Conservation (phyloP, 2,113 vertebrate genomes). For the Sapajus apella region DNA sequence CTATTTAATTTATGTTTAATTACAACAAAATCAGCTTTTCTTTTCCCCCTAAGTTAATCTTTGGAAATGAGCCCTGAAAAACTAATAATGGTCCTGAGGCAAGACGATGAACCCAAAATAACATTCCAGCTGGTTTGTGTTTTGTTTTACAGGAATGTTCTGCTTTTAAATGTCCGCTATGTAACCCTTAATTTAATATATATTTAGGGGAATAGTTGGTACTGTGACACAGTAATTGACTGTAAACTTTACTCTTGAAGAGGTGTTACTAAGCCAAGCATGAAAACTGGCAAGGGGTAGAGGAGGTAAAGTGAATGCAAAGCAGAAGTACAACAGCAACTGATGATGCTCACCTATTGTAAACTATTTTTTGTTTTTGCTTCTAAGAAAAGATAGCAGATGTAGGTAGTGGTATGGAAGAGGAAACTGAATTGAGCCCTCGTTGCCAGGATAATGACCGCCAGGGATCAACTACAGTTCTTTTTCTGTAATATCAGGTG, state of each 20-base stretch:
- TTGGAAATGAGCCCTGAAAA: constrained; percentile 51
- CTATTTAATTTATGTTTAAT: constrained; percentile 9
- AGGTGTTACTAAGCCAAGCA: constrained; percentile 46
- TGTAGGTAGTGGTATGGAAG: neutral
- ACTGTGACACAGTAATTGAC: constrained; percentile 54
- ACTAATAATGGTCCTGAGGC: constrained; percentile 57
- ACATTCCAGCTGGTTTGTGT: constrained; percentile 60
- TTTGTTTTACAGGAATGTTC: constrained; percentile 52
- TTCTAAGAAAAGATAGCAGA: neutral
- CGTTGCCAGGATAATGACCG: neutral
- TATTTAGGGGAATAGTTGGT: constrained; percentile 69
- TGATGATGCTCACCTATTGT: constrained; percentile 23
- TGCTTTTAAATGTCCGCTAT: constrained; percentile 51
- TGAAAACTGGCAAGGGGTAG: neutral
- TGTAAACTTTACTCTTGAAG: constrained; percentile 54
- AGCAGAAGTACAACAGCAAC: neutral
- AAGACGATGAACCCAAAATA: constrained; percentile 58
- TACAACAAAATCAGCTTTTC: neutral
- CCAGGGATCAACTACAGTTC: neutral
- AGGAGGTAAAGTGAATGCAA: neutral
- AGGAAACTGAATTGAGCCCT: neutral
- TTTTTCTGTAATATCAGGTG: neutral
- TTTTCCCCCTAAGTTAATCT: neutral
- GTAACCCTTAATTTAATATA: constrained; percentile 68
- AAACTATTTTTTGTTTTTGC: neutral